A percentile compares a stretch with the other conserved stretches of the same genome.
phyloP scores from a whole-genome alignment of 2,113 vertebrate species.

The Miniopterus natalensis region DNA sequence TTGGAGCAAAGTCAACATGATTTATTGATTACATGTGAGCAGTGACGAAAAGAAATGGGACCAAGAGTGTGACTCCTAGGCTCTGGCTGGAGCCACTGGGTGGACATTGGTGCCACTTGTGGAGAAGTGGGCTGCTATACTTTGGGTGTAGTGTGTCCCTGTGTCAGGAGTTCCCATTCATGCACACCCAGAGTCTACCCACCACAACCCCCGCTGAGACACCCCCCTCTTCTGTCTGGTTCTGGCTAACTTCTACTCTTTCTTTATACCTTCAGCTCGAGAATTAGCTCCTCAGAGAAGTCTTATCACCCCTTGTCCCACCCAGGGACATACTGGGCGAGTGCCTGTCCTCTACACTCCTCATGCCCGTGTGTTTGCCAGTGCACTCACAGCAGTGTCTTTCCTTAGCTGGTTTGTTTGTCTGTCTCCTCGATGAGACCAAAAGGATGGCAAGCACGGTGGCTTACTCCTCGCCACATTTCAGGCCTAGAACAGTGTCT shows the following conservation, averaged over 20 bases:
- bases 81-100: background rate
- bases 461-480: background rate
- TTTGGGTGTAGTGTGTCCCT: background rate
- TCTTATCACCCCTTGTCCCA: background rate
- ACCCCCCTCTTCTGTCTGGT: background rate
- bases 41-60: background rate
- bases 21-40: background rate
- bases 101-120: background rate
- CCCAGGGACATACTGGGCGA: background rate
- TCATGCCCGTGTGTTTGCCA: rapidly evolving
- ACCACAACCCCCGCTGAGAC: background rate
- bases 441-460: rapidly evolving
- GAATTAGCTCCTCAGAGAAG: background rate
- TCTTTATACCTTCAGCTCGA: background rate
- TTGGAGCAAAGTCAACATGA: background rate
- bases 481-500: background rate
- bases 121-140: too few relatives aligned
- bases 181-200: background rate
- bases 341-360: rapidly evolving
- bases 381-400: rapidly evolving
- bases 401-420: background rate
- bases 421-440: background rate
- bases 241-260: background rate
- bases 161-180: background rate
- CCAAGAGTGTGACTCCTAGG: background rate